Percentiles rank a stretch among this genome's conserved stretches.
Conservation (phyloP, 2,797 vertebrate genomes). For the Sphenodon punctatus region DNA sequence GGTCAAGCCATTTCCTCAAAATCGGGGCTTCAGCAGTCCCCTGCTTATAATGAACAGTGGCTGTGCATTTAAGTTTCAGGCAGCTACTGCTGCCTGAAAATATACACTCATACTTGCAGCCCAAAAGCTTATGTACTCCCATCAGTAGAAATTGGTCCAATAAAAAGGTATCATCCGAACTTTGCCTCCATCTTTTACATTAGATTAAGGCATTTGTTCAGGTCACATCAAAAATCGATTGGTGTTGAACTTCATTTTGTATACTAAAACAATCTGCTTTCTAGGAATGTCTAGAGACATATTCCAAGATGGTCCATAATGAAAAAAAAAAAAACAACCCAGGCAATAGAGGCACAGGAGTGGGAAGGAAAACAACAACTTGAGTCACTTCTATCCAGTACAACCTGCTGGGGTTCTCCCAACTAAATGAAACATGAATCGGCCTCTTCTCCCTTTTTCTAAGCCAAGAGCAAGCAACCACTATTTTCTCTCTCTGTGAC, state of each 20-base stretch:
- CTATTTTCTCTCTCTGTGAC: not conserved
- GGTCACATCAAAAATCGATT: not conserved
- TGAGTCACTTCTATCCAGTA: not conserved
- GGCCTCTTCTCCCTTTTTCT: not conserved
- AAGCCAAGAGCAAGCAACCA: not conserved
- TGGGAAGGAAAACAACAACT: not conserved
- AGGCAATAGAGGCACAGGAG: not conserved
- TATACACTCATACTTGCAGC: too few species aligned
- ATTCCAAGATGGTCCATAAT: not conserved
- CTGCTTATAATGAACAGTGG: too few species aligned
- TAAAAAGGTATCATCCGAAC: too few species aligned
- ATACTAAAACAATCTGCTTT: not conserved
- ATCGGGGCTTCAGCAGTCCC: too few species aligned
- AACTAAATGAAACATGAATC: not conserved
- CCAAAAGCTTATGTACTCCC: too few species aligned
- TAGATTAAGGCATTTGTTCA: not conserved
- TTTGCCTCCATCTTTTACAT: too few species aligned
- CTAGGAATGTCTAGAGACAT: not conserved
- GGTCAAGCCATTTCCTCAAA: too few species aligned
- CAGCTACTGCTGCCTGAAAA: too few species aligned
- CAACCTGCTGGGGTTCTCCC: not conserved
- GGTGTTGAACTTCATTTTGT: not conserved
- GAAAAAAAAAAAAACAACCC: too few species aligned
- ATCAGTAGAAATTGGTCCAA: too few species aligned
- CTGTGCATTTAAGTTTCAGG: too few species aligned